Percentiles rank a stretch among this genome's conserved stretches.
phyloP scores from a whole-genome alignment of 2,113 vertebrate species.

The Trinectes maculatus region DNA sequence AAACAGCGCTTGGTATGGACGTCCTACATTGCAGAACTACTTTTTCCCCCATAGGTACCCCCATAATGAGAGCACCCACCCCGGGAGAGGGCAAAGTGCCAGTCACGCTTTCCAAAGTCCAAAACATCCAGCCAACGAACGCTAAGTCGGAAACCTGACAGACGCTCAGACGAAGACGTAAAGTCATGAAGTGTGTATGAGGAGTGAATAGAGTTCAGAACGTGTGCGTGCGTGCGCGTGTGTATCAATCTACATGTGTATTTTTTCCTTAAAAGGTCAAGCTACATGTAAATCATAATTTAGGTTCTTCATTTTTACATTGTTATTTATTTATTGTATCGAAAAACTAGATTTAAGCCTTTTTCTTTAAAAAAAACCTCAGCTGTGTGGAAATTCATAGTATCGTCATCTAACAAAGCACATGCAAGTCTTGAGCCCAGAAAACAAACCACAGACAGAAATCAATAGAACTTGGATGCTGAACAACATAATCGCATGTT shows the following conservation, averaged over 20 bases:
- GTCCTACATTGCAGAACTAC: neutral
- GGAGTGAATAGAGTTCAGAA: constrained; percentile 26
- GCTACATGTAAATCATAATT: constrained; percentile 60
- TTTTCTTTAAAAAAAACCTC: constrained; percentile 1
- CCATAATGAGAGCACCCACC: constrained; percentile 89
- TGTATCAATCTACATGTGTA: constrained; percentile 9
- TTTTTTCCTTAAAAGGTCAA: constrained; percentile 64
- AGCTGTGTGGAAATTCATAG: neutral
- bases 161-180: constrained; percentile 48
- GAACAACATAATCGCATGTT: constrained; percentile 21
- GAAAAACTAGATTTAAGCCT: constrained; percentile 9
- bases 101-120: constrained; percentile 94
- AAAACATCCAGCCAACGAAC: constrained; percentile 89
- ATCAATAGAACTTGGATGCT: constrained; percentile 29
- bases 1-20: neutral
- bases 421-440: constrained; percentile 4
- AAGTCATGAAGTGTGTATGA: constrained; percentile 23
- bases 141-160: constrained; percentile 85
- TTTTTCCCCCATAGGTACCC: constrained; percentile 71
- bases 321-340: constrained; percentile 14
- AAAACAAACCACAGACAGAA: constrained; percentile 39
- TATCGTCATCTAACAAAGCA: constrained; percentile 16
- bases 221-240: constrained; percentile 22
- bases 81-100: constrained; percentile 92
- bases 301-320: constrained; percentile 38